Conservation (phyloP, 1,140 invertebrate species). For the Zaprionus inermis region DNA sequence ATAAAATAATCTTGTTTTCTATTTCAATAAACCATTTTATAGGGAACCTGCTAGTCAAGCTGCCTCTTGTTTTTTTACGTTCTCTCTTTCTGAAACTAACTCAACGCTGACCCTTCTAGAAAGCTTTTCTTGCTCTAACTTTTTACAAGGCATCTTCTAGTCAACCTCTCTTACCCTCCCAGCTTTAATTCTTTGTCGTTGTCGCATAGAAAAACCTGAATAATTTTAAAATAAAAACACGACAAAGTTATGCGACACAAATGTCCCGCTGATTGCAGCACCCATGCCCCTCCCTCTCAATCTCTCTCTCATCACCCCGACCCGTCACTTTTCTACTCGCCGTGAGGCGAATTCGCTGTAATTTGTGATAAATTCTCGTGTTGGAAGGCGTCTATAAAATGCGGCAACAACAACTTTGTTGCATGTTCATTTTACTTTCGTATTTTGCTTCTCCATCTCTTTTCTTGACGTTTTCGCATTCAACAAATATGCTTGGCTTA, state of each 20-base stretch:
- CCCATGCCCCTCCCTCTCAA: neutral
- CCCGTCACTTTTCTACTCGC: too few relatives aligned
- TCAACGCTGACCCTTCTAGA: too few relatives aligned
- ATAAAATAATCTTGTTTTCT: too few relatives aligned
- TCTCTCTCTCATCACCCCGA: too few relatives aligned
- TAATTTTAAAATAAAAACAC: conserved; percentile 49
- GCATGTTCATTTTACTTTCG: neutral
- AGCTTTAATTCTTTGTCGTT: conserved; percentile 15
- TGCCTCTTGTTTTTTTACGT: too few relatives aligned
- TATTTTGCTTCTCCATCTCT: neutral
- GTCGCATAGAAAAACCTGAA: conserved; percentile 36
- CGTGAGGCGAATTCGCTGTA: conserved; percentile 14
- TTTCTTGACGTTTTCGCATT: conserved; percentile 25
- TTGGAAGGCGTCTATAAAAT: conserved; percentile 69
- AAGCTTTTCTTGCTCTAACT: too few relatives aligned
- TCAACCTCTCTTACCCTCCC: neutral
- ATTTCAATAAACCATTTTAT: too few relatives aligned
- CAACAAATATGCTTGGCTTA: conserved; percentile 50
- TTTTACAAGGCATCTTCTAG: conserved; percentile 11
- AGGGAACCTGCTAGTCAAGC: too few relatives aligned
- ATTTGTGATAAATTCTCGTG: conserved; percentile 50
- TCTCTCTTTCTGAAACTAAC: neutral
- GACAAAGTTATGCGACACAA: conserved; percentile 65
- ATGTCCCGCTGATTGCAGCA: conserved; percentile 52
- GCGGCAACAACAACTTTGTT: conserved; percentile 46